phyloP scores from a whole-genome alignment of 2,113 vertebrate genomes.

The Oreotrochilus melanogaster region DNA sequence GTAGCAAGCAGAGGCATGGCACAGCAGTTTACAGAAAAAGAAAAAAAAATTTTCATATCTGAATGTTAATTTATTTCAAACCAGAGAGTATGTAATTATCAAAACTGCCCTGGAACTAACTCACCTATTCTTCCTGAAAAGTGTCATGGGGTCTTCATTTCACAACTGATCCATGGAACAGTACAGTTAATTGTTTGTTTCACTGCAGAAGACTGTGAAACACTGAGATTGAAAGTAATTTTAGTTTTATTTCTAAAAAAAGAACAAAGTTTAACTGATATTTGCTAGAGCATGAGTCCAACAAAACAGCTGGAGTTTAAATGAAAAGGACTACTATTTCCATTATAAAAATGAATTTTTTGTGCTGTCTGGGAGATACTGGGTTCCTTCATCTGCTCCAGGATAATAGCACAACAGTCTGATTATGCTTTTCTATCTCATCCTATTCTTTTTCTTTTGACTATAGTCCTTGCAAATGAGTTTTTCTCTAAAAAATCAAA shows the following conservation, averaged over 20 bases:
- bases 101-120: conserved; percentile 49
- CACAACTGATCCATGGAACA: background rate
- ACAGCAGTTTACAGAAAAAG: background rate
- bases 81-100: background rate
- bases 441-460: conserved; percentile 7
- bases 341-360: conserved; percentile 7
- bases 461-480: background rate
- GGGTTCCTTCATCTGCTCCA: background rate
- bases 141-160: conserved; percentile 38
- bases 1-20: background rate
- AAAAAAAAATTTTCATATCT: background rate
- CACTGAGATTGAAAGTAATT: background rate
- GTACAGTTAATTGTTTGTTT: conserved; percentile 24
- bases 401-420: background rate
- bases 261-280: conserved; percentile 18
- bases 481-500: conserved; percentile 48
- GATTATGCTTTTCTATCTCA: background rate
- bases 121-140: conserved; percentile 55
- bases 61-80: background rate
- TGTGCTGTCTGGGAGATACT: background rate
- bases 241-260: conserved; percentile 17
- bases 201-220: conserved; percentile 38
- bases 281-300: conserved; percentile 17
- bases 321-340: conserved; percentile 8
- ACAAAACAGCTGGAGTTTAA: conserved; percentile 57